Percentiles rank a stretch among this genome's conserved stretches.
Evolutionary conservation across 2,888 invertebrate species (phyloP).

Genomic region (Drosophila nigricruria): DNA sequence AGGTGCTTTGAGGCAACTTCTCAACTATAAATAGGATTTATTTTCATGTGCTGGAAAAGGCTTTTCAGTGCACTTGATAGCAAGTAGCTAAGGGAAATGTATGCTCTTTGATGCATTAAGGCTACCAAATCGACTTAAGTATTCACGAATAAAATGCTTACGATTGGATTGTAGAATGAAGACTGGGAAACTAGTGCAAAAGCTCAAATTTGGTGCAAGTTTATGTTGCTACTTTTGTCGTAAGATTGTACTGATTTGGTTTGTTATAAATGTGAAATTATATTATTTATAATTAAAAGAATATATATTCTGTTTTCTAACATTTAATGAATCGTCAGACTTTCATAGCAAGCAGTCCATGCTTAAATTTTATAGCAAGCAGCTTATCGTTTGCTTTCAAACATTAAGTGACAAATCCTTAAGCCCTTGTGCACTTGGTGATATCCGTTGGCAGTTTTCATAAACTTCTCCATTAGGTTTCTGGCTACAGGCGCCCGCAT

Average conservation of each 20-base stretch:
- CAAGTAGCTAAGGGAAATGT: constrained; percentile 1
- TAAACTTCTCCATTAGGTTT: constrained; percentile 26
- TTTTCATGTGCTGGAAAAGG: constrained; percentile 9
- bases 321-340: not conserved
- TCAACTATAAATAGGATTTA: constrained; percentile 45
- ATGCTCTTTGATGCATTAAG: not conserved
- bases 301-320: too few relatives aligned
- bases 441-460: not conserved
- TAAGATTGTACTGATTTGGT: not conserved
- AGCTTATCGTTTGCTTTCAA: not conserved
- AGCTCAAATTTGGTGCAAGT: not conserved
- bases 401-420: constrained; percentile 1
- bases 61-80: constrained; percentile 1
- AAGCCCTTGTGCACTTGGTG: not conserved
- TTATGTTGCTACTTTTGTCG: not conserved
- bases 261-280: not conserved
- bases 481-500: constrained; percentile 24
- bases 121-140: not conserved
- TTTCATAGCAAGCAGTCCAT: not conserved
- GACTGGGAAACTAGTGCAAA: not conserved
- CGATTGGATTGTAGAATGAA: not conserved
- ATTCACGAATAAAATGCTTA: not conserved
- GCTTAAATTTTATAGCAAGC: not conserved
- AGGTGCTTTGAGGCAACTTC: constrained; percentile 32
- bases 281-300: not conserved